Evolutionary conservation across 2,888 invertebrate species (phyloP).

Genomic region (Phytoseiulus persimilis): DNA sequence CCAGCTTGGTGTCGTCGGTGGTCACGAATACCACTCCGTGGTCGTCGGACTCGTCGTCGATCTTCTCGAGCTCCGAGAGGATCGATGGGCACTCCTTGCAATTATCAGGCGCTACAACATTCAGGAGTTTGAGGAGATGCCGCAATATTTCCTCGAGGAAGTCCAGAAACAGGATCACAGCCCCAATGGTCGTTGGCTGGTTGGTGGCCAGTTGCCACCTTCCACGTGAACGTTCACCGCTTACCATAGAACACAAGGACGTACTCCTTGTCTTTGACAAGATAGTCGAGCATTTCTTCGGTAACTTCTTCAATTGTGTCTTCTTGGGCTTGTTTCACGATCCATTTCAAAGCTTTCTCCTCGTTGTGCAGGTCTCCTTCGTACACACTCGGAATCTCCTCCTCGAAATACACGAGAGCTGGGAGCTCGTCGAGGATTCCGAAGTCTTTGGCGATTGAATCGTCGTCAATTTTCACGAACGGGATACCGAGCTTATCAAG

Average conservation of each 20-base stretch:
- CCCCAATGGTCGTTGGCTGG: too few relatives aligned
- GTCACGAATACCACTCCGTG: slow-evolving; percentile 87
- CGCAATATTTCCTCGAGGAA: too few relatives aligned
- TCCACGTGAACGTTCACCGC: slow-evolving; percentile 51
- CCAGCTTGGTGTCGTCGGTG: slow-evolving; percentile 70
- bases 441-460: slow-evolving; percentile 72
- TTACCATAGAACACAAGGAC: slow-evolving; percentile 86
- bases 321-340: slow-evolving; percentile 70
- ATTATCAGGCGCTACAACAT: slow-evolving; percentile 50
- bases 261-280: slow-evolving; percentile 78
- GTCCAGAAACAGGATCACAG: too few relatives aligned
- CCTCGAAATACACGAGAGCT: slow-evolving; percentile 76
- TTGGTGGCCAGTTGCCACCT: too few relatives aligned
- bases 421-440: slow-evolving; percentile 75
- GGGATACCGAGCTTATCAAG: slow-evolving; percentile 85
- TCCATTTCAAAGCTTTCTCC: slow-evolving; percentile 76
- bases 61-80: slow-evolving; percentile 74
- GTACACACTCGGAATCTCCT: slow-evolving; percentile 78
- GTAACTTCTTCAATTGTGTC: slow-evolving; percentile 91
- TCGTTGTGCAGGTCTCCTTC: slow-evolving; percentile 56
- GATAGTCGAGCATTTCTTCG: slow-evolving; percentile 72
- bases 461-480: slow-evolving; percentile 82
- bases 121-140: background rate
- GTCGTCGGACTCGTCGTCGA: slow-evolving; percentile 84
- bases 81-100: slow-evolving; percentile 78